Percentiles rank a stretch among this genome's conserved stretches.
Conservation (phyloP, 2,888 invertebrate species). For the Nephrotoma flavescens region DNA sequence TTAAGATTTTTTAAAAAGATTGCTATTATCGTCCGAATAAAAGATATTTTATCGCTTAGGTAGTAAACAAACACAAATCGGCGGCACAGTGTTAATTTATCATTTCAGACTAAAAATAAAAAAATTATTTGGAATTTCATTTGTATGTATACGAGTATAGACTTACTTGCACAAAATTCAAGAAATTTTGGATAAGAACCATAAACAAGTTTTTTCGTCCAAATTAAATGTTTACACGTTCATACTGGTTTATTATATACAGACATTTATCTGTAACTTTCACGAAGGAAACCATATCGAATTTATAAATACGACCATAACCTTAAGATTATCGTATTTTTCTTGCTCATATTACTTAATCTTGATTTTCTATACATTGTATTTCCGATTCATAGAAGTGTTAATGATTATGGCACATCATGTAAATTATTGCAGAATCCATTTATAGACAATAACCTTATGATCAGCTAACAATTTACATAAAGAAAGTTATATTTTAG, state of each 20-base stretch:
- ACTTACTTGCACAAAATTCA: background rate
- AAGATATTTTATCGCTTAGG: background rate
- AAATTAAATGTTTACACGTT: background rate
- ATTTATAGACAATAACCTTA: background rate
- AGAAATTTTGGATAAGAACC: background rate
- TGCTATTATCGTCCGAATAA: background rate
- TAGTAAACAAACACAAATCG: background rate
- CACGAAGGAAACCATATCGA: background rate
- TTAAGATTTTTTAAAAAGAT: background rate
- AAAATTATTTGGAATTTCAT: background rate
- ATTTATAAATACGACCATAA: background rate
- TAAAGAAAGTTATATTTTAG: background rate
- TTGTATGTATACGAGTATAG: background rate
- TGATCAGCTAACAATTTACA: background rate
- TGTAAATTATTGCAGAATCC: background rate
- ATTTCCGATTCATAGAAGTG: background rate
- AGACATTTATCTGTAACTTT: background rate
- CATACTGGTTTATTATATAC: background rate
- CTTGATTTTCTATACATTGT: background rate
- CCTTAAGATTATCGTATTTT: background rate
- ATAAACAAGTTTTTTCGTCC: background rate
- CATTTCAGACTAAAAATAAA: background rate
- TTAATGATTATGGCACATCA: background rate
- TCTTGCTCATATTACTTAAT: background rate
- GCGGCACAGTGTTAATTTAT: background rate